Percentiles rank a stretch among this genome's conserved stretches.
These are phyloP conservation scores for Cebidichthys violaceus DNA, from an alignment of 2,113 vertebrate species.

Conservation along the genomic window DNA sequence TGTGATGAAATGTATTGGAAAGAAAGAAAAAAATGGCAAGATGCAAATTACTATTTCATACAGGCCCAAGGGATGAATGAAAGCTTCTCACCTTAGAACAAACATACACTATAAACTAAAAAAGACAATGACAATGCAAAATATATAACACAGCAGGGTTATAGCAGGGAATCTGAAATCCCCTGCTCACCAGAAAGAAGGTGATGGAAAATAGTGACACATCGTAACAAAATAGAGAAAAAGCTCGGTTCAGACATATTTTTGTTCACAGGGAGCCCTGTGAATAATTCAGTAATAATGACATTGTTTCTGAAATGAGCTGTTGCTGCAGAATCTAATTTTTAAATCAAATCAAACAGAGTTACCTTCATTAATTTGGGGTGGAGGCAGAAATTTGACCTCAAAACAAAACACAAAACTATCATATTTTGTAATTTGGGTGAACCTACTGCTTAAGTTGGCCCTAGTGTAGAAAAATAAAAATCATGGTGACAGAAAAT, in stretches of 20 bases:
- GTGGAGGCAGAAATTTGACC: constrained; percentile 8
- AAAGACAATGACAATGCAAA: constrained; percentile 3
- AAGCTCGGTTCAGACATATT: constrained; percentile 1
- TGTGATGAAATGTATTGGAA: constrained; percentile 18
- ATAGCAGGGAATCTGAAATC: neutral
- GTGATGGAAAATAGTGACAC: neutral
- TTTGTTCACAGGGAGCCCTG: constrained; percentile 10
- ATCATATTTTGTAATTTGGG: neutral
- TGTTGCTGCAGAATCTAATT: neutral
- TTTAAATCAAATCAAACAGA: constrained; percentile 40
- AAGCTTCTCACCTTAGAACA: constrained; percentile 24
- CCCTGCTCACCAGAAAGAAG: neutral
- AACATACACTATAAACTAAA: neutral
- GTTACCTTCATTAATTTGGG: constrained; percentile 25
- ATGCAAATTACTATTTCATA: constrained; percentile 34
- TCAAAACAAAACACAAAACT: neutral
- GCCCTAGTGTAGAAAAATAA: neutral
- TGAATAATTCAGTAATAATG: constrained; percentile 12
- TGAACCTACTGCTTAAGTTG: neutral
- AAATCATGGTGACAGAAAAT: constrained; percentile 5
- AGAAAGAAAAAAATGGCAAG: constrained; percentile 10
- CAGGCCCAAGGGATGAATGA: neutral
- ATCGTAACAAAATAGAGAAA: constrained; percentile 12
- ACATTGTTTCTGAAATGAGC: constrained; percentile 26
- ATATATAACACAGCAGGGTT: constrained; percentile 7